phyloP scores from a whole-genome alignment of 2,888 invertebrate genomes.

The Branchipolynoe longqiensis region DNA sequence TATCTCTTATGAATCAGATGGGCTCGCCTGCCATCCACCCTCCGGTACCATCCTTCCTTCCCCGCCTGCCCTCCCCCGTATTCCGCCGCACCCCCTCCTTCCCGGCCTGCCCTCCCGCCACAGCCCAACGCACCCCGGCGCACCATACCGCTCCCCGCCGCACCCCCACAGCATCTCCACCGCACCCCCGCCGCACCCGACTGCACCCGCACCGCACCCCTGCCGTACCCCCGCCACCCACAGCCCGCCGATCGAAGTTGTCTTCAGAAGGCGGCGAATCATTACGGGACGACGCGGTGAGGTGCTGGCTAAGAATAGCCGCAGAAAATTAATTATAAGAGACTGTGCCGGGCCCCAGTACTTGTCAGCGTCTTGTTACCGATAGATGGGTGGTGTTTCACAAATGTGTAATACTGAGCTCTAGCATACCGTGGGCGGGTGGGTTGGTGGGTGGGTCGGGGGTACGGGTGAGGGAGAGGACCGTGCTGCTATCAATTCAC shows the following conservation, averaged over 20 bases:
- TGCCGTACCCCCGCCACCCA: not conserved
- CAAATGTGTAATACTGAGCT: not conserved
- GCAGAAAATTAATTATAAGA: slow-evolving; percentile 49
- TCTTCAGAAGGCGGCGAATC: slow-evolving; percentile 43
- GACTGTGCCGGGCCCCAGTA: not conserved
- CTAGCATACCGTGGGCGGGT: not conserved
- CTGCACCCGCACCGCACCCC: too few species aligned
- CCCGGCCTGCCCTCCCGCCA: not conserved
- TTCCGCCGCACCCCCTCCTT: not conserved
- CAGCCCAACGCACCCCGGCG: not conserved
- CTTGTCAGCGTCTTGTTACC: slow-evolving; percentile 7
- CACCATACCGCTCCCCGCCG: not conserved
- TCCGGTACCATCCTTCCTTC: not conserved
- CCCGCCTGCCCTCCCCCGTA: not conserved
- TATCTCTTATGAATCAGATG: not conserved
- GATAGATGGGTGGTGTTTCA: slow-evolving; percentile 4
- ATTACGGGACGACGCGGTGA: slow-evolving; percentile 1
- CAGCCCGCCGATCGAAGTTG: slow-evolving; percentile 32
- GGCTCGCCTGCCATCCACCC: not conserved
- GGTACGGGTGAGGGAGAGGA: not conserved
- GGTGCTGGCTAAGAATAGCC: slow-evolving; percentile 38
- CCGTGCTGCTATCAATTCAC: not conserved
- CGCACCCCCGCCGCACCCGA: too few species aligned
- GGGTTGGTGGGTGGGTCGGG: not conserved
- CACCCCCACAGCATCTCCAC: not conserved